Evolutionary conservation across 2,888 invertebrate genomes (phyloP), one percentile per base, ranked within the genome.

Genomic region (Drosophila anceps): DNA sequence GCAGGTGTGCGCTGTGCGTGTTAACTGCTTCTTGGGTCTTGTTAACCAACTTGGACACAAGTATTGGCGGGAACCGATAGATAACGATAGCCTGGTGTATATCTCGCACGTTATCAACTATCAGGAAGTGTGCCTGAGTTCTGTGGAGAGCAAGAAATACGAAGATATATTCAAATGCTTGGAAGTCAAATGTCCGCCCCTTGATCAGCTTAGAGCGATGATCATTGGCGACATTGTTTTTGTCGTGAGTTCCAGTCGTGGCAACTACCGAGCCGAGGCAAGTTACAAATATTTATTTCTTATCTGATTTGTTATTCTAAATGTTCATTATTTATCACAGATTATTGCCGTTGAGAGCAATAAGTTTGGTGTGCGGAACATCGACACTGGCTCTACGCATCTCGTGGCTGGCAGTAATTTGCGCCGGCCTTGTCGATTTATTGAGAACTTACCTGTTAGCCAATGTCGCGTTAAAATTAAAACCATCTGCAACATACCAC

Each of bases 401-500:
- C 13, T 13, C 0, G 76, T 80, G 15, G 10, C 53, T 0, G 13
- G 24, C 0, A 9, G 27, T 1, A 24, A 27, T 10, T 10, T 86
- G 10, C 82, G 77, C 7, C 73, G 39, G 48, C 29, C 89, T 0
- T 87, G 84, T 8, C 53, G 48, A 2, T 87, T 86, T 41, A 15
- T 87, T 4, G 70, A 73, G 5, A 64, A 74, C 37, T 37, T 86
- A 31, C 85, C 85, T 0, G 66, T 84, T 2, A 66, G 66, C 35
- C 69, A 65, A 7, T 46, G 55, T n/a, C 62, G 58, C 1, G 65
- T 70, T 0, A 69, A 65, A 29, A 51, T 89, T 8, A 57, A 46
- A 13, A 69, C 35, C 6, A 44, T 89, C 2, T 57, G 61, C 33
- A 67, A 48, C 7, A 35, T 89, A 12, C 80, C 84, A 1, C 13